Base-by-base conservation (phyloP, 2,797 vertebrate genomes). In the Eurystomus glaucurus region DNA sequence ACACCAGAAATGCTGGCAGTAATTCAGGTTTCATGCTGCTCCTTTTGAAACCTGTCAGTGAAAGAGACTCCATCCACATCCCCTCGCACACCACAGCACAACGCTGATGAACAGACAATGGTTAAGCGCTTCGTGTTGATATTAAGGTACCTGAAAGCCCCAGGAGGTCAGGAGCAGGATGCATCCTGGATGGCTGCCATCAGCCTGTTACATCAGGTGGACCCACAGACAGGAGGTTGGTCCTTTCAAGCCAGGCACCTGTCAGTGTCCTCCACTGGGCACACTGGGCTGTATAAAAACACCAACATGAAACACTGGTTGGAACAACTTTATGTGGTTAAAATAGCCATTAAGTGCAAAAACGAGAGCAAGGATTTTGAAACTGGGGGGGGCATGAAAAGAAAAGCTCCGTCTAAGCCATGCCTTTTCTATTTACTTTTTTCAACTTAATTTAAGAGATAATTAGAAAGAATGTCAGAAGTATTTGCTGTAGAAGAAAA, bases 11-110 rank as follows among this genome's bases (percentile, higher is more conserved):
- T 10, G 9, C 13, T 81, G 43, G 48, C 88, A 82, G 19, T 60
- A 74, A 78, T 72, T 96, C 79, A 83, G n/a, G 41, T 55, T 76
- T 97, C 60, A 10, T 37, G 3, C 11, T 77, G 48, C 35, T 57
- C 35, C 48, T 78, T 94, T 93, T 72, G 90, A 68, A 95, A 85
- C 6, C 3, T 1, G 0, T 12, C 55, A 26, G 41, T 71, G 76
- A 76, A 71, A 84, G 31, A 54, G 60, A 20, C 16, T 18, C 6
- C 19, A 4, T 48, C 90, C 89, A 50, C 37, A 81, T 79, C 65
- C 57, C 75, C 78, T 74, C 3, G 0, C 76, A 20, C 18, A 68
- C 55, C 11, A 14, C 41, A 57, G 50, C 79, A 14, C 0, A 2
- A 7, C 3, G 0, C 33, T 29, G n/a, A n/a, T 2, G 1, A 78